phyloP scores from a whole-genome alignment of 2,113 vertebrate species.

The Etheostoma spectabile region DNA sequence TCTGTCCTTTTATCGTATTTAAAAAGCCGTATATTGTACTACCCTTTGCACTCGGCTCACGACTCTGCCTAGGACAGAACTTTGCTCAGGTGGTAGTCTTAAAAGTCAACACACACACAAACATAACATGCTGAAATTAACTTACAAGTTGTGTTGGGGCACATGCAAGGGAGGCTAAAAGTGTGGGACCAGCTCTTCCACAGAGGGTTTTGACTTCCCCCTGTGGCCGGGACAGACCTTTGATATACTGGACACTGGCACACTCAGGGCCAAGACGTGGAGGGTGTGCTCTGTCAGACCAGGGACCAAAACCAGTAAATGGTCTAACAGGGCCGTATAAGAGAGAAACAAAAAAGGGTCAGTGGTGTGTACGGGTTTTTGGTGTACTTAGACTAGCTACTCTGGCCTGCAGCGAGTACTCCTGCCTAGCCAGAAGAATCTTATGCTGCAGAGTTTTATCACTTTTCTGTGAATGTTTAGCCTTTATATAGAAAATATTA shows the following conservation, averaged over 20 bases:
- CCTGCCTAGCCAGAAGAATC: background rate
- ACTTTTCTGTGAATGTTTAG: background rate
- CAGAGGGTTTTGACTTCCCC: constrained; percentile 92
- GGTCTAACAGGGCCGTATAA: background rate
- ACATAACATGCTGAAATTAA: background rate
- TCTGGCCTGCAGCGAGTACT: background rate
- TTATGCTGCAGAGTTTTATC: background rate
- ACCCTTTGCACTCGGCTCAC: constrained; percentile 92
- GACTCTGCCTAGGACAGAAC: constrained; percentile 91
- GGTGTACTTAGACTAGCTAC: background rate
- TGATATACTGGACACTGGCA: constrained; percentile 85
- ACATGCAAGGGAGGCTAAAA: constrained; percentile 91
- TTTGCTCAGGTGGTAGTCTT: constrained; percentile 89
- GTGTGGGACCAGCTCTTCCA: constrained; percentile 91
- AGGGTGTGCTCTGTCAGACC: constrained; percentile 85
- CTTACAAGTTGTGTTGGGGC: background rate
- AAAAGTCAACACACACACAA: background rate
- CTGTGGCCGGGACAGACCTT: constrained; percentile 88
- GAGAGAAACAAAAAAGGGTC: background rate
- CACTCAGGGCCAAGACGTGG: constrained; percentile 86
- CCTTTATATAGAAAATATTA: background rate
- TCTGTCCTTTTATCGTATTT: too few relatives aligned
- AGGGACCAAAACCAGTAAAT: constrained; percentile 34
- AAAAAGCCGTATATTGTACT: constrained; percentile 87
- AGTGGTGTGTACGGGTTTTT: background rate